Evolutionary conservation across 35 echinoderm and acorn worm species (phyloP).

Genomic region (Lytechinus pictus): DNA sequence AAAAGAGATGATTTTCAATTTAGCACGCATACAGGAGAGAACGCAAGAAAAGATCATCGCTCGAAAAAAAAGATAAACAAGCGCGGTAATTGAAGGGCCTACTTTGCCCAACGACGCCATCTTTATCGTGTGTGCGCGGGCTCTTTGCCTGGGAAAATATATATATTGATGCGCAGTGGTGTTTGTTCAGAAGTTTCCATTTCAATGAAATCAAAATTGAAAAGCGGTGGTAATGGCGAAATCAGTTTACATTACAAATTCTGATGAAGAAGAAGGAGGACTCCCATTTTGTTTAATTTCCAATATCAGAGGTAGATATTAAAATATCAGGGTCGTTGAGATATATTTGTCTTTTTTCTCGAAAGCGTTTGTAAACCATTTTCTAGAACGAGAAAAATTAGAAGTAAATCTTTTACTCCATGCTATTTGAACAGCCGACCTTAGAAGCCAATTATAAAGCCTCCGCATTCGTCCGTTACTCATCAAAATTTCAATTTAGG

Average conservation of each 20-base stretch:
- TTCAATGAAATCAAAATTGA: conserved; percentile 6
- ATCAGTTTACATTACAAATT: not conserved
- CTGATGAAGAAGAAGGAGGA: not conserved
- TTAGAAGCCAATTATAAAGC: not conserved
- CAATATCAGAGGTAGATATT: not conserved
- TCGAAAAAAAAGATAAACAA: not conserved
- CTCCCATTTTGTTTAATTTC: not conserved
- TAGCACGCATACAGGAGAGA: not conserved
- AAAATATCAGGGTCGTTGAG: not conserved
- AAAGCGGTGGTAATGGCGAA: conserved; percentile 9
- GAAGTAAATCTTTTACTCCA: not conserved
- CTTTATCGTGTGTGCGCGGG: not conserved
- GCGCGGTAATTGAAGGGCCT: not conserved
- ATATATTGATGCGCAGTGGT: not conserved
- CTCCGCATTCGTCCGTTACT: not conserved
- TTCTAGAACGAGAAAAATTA: not conserved
- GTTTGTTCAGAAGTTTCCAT: conserved; percentile 11
- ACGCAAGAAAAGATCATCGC: not conserved
- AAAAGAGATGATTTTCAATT: not conserved
- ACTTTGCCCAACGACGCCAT: not conserved
- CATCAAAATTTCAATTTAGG: not conserved
- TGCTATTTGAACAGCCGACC: not conserved
- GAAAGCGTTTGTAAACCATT: not conserved
- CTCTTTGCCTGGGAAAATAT: not conserved
- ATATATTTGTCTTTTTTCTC: not conserved